phyloP scores from a whole-genome alignment of 1,140 invertebrate genomes.

The Leptopilina boulardi region DNA sequence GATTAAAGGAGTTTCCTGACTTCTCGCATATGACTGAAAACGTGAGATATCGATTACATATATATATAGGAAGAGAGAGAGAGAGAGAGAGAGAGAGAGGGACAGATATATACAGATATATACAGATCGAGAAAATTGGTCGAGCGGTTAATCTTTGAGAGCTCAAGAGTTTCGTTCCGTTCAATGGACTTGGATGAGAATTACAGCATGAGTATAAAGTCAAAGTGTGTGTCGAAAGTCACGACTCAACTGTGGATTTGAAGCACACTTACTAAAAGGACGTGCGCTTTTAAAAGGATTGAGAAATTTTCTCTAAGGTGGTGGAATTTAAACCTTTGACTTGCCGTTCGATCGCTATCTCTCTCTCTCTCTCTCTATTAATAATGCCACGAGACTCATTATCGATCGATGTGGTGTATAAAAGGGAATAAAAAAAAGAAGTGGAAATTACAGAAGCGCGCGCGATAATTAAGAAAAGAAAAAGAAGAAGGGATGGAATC shows the following conservation, averaged over 20 bases:
- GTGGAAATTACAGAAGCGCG: conserved; percentile 46
- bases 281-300: conserved; percentile 50
- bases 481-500: conserved; percentile 8
- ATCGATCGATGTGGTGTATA: conserved; percentile 55
- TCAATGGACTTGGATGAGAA: neutral
- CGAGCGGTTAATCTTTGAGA: neutral
- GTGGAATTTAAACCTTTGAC: conserved; percentile 49
- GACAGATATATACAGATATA: too few species aligned
- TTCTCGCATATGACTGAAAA: conserved; percentile 39
- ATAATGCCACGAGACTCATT: conserved; percentile 47
- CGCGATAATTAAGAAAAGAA: conserved; percentile 43
- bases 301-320: conserved; percentile 51
- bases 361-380: too few species aligned
- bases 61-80: neutral
- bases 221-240: neutral
- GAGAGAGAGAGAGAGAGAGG: too few species aligned
- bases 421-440: conserved; percentile 38
- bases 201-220: conserved; percentile 19
- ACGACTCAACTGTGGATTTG: neutral
- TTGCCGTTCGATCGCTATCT: conserved; percentile 28
- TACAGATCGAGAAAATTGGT: conserved; percentile 22
- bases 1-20: conserved; percentile 56
- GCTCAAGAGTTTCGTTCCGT: neutral
- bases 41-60: conserved; percentile 15
- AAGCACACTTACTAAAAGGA: conserved; percentile 3